Evolutionary conservation across 2,888 invertebrate species (phyloP).

Genomic region (Caenorhabditis sp.): DNA sequence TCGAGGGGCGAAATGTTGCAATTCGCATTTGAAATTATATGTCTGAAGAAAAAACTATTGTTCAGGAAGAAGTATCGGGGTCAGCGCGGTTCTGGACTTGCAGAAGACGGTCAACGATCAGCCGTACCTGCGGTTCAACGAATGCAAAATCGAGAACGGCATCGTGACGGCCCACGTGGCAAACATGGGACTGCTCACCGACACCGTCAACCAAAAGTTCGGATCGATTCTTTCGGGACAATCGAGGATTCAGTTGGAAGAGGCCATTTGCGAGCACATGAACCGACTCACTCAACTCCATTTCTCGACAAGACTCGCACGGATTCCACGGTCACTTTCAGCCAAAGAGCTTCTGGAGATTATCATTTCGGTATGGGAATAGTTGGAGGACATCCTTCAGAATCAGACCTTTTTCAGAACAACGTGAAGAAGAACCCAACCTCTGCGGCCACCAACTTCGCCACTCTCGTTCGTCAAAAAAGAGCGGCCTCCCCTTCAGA

Average conservation of each 20-base stretch:
- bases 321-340: constrained; percentile 63
- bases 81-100: constrained; percentile 66
- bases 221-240: constrained; percentile 62
- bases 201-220: constrained; percentile 75
- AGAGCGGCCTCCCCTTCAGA: constrained; percentile 41
- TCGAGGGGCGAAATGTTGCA: constrained; percentile 17
- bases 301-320: constrained; percentile 64
- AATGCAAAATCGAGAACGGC: constrained; percentile 65
- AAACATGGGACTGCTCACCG: constrained; percentile 77
- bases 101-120: constrained; percentile 71
- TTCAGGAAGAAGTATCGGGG: constrained; percentile 67
- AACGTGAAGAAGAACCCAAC: constrained; percentile 31
- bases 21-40: constrained; percentile 1
- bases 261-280: constrained; percentile 69
- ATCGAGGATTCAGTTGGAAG: constrained; percentile 65
- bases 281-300: constrained; percentile 68
- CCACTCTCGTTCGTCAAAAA: constrained; percentile 26
- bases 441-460: constrained; percentile 30
- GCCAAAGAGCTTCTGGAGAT: constrained; percentile 67
- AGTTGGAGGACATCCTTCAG: not conserved
- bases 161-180: constrained; percentile 71
- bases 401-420: constrained; percentile 34
- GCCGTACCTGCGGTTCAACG: constrained; percentile 68
- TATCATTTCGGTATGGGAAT: constrained; percentile 49
- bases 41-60: not conserved